A percentile compares a stretch with the other conserved stretches of the same genome.
These are phyloP conservation scores for Candoia aspera DNA, from an alignment of 2,113 vertebrate genomes.

Conservation along the genomic window DNA sequence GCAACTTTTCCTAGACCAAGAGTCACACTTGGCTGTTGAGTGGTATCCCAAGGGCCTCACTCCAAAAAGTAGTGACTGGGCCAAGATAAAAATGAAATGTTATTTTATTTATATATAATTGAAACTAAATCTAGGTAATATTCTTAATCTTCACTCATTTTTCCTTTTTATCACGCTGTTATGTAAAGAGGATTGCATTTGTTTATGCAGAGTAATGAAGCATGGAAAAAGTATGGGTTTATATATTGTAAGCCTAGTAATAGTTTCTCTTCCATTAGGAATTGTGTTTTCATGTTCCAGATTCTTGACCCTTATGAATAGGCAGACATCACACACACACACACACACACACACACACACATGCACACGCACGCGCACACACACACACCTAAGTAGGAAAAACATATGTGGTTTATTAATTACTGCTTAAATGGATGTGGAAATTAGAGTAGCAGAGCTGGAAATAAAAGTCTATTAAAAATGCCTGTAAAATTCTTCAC, in stretches of 20 bases:
- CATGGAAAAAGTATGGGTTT: not conserved
- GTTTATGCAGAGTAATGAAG: slow-evolving; percentile 21
- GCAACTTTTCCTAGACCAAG: not conserved
- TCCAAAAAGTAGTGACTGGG: not conserved
- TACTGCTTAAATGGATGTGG: slow-evolving; percentile 23
- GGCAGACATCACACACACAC: not conserved
- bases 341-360: no score
- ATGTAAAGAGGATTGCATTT: not conserved
- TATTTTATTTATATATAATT: not conserved
- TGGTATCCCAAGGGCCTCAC: not conserved
- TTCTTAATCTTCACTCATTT: not conserved
- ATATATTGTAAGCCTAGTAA: slow-evolving; percentile 11
- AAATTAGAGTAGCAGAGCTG: slow-evolving; percentile 46
- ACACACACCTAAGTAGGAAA: slow-evolving; percentile 4
- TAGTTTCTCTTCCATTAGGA: slow-evolving; percentile 7
- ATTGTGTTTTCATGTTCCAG: slow-evolving; percentile 8
- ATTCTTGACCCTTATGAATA: slow-evolving; percentile 21
- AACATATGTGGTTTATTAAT: slow-evolving; percentile 43
- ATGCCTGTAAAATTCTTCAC: slow-evolving; percentile 24
- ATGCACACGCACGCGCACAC: not conserved
- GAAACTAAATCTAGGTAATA: not conserved
- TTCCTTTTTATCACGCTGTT: not conserved
- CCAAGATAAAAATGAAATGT: not conserved
- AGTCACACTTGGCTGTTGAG: not conserved
- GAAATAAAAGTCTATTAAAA: not conserved